Evolutionary conservation across 2,113 vertebrate species (phyloP).

Genomic region (Amphilophus citrinellus): DNA sequence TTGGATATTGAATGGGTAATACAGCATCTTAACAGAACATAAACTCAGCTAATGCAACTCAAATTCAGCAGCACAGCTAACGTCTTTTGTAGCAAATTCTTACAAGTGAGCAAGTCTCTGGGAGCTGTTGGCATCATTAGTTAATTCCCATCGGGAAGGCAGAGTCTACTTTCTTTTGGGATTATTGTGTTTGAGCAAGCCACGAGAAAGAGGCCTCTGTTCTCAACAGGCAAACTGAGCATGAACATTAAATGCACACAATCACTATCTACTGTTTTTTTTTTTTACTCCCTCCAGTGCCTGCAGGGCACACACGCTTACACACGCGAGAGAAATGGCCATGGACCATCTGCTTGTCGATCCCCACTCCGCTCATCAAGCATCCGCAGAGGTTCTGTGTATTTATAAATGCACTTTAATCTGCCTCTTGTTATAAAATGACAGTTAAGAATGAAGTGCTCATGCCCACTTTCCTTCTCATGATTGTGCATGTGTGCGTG

Average conservation of each 20-base stretch:
- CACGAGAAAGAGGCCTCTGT: conserved; percentile 40
- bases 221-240: conserved; percentile 12
- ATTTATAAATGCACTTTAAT: conserved; percentile 26
- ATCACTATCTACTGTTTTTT: neutral
- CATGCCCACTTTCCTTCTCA: conserved; percentile 10
- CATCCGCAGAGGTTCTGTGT: conserved; percentile 9
- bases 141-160: neutral
- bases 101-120: conserved; percentile 1
- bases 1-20: neutral
- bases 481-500: neutral
- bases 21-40: neutral
- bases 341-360: conserved; percentile 16
- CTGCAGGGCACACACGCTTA: neutral
- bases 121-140: conserved; percentile 12
- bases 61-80: neutral
- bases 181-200: conserved; percentile 29
- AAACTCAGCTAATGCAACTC: neutral
- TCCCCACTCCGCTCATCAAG: conserved; percentile 17
- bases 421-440: conserved; percentile 22
- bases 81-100: neutral
- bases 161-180: conserved; percentile 13
- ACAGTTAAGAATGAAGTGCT: conserved; percentile 18
- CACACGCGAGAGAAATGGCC: neutral
- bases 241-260: neutral
- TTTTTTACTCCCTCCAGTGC: neutral